Conservation (phyloP, 2,113 vertebrate species). For the Pelecanoides urinatrix region DNA sequence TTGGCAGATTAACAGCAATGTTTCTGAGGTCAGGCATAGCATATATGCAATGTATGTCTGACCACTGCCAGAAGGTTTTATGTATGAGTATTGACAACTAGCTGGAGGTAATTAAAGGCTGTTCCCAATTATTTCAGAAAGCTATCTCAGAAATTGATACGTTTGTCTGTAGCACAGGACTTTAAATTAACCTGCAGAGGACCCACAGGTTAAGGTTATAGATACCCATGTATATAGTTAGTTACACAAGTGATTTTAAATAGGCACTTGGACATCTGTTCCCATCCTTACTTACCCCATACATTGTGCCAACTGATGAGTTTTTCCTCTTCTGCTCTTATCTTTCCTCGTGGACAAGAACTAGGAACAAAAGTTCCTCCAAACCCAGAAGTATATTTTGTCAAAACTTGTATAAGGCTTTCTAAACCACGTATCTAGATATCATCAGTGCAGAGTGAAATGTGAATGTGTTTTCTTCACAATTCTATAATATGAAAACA, state of each 20-base stretch:
- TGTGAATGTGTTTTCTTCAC: background rate
- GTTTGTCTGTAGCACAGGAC: background rate
- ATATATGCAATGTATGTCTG: background rate
- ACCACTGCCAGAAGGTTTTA: background rate
- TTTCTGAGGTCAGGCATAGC: background rate
- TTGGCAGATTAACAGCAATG: background rate
- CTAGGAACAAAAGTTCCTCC: background rate
- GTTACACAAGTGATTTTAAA: background rate
- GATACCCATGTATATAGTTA: background rate
- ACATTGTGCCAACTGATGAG: background rate
- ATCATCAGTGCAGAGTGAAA: background rate
- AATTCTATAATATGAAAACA: background rate
- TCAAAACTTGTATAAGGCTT: background rate
- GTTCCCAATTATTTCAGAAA: background rate
- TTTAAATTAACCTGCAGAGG: background rate
- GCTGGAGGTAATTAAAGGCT: background rate
- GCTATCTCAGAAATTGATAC: background rate
- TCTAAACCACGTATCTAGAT: background rate
- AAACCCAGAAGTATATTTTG: background rate
- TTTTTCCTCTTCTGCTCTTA: background rate
- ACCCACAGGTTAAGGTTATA: background rate
- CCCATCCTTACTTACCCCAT: background rate
- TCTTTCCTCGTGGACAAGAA: background rate
- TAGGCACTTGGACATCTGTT: background rate
- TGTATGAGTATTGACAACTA: background rate